Evolutionary conservation across 2,888 invertebrate species (phyloP).

Genomic region (Leptarthrus brevirostris): DNA sequence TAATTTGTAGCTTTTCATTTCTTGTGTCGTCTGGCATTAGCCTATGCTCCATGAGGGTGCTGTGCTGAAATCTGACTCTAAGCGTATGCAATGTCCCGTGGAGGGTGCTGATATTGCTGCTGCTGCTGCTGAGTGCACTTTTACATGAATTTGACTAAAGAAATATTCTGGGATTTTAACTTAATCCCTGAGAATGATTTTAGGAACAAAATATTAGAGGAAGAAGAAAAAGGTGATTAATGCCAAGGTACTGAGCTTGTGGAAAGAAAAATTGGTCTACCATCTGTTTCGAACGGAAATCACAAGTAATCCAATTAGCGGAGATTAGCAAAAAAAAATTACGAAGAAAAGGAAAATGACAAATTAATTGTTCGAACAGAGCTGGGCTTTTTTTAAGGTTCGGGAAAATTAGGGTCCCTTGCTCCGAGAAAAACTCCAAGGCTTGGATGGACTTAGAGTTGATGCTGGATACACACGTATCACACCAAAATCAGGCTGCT

Average conservation of each 20-base stretch:
- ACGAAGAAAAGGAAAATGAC: conserved; percentile 12
- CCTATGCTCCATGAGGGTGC: background rate
- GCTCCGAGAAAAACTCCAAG: too few species aligned
- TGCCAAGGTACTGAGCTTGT: too few species aligned
- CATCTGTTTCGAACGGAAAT: conserved; percentile 30
- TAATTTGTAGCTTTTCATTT: conserved; percentile 41
- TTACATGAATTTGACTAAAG: conserved; percentile 17
- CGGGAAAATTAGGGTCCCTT: conserved; percentile 1
- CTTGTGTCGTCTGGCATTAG: background rate
- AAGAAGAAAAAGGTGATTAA: background rate
- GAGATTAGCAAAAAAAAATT: conserved; percentile 13
- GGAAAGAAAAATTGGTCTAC: conserved; percentile 31
- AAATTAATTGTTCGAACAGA: conserved; percentile 7
- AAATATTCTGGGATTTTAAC: conserved; percentile 16
- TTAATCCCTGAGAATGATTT: conserved; percentile 29
- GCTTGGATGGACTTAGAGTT: background rate
- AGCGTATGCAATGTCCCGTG: background rate
- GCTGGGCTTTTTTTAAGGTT: background rate
- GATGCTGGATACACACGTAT: background rate
- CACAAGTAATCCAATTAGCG: conserved; percentile 21
- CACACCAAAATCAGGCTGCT: too few species aligned
- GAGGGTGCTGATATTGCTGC: background rate
- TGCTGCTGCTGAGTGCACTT: background rate
- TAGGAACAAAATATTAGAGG: conserved; percentile 14
- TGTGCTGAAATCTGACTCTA: conserved; percentile 31